A percentile compares a stretch with the other conserved stretches of the same genome.
Evolutionary conservation across 2,113 vertebrate species (phyloP).

Genomic region (Hippocampus mohnikei): DNA sequence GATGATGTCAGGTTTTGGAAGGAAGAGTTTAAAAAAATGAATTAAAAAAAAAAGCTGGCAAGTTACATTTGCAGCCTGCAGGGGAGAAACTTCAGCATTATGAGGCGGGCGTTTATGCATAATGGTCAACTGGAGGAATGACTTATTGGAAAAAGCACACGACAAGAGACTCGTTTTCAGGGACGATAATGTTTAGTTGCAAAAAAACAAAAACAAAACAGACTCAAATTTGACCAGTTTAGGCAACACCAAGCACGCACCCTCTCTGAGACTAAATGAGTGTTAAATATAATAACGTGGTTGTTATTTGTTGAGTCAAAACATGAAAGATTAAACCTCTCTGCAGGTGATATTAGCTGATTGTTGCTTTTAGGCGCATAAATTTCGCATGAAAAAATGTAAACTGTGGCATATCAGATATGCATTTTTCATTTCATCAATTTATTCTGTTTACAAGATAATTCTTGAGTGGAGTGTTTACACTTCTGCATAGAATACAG

Average conservation of each 20-base stretch:
- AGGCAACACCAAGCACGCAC: not conserved
- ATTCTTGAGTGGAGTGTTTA: not conserved
- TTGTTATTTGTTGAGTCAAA: not conserved
- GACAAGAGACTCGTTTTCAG: not conserved
- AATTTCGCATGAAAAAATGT: not conserved
- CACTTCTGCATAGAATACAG: not conserved
- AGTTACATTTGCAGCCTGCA: conserved; percentile 4
- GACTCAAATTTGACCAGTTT: not conserved
- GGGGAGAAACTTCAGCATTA: not conserved
- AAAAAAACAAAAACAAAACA: not conserved
- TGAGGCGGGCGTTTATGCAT: conserved; percentile 7
- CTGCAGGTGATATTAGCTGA: not conserved
- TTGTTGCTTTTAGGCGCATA: not conserved
- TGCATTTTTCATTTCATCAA: too few species aligned
- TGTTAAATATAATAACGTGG: not conserved
- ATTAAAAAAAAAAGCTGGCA: not conserved
- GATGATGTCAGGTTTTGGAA: not conserved
- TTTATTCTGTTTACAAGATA: not conserved
- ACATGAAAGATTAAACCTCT: not conserved
- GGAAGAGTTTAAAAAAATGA: not conserved
- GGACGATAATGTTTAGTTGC: not conserved
- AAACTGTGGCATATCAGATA: too few species aligned
- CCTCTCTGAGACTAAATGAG: not conserved
- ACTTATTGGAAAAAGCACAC: conserved; percentile 1
- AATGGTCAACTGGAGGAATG: conserved; percentile 4